Conservation (phyloP, 2,113 vertebrate genomes). For the Odobenus rosmarus region DNA sequence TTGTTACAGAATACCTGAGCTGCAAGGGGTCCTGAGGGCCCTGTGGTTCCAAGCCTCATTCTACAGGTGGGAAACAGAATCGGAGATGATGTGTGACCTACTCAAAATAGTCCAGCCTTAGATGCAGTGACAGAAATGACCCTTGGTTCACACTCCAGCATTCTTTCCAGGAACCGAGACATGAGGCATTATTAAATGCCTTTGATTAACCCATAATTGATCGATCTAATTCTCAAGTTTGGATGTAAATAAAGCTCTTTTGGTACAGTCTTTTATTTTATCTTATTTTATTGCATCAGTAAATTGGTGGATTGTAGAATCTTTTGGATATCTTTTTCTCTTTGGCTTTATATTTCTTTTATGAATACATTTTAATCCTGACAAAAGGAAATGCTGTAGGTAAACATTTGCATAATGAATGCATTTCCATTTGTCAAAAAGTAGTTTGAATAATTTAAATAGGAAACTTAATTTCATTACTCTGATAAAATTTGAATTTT, state of each 20-base stretch:
- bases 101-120: neutral
- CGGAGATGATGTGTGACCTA: neutral
- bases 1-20: neutral
- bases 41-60: neutral
- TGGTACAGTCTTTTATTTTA: neutral
- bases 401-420: neutral
- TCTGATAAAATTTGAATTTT: neutral
- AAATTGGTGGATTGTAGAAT: neutral
- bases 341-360: slow-evolving; percentile 7
- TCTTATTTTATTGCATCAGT: neutral
- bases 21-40: neutral
- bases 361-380: neutral
- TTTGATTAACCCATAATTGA: neutral
- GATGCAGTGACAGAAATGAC: neutral
- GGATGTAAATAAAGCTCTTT: neutral
- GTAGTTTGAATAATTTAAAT: neutral
- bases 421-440: neutral
- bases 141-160: neutral
- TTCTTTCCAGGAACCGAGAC: neutral
- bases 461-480: neutral
- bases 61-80: neutral
- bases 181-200: neutral
- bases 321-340: slow-evolving; percentile 14
- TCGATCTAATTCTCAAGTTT: neutral
- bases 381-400: neutral